Evolutionary conservation across 1,140 invertebrate species (phyloP).

Genomic region (Cydia pomonella): DNA sequence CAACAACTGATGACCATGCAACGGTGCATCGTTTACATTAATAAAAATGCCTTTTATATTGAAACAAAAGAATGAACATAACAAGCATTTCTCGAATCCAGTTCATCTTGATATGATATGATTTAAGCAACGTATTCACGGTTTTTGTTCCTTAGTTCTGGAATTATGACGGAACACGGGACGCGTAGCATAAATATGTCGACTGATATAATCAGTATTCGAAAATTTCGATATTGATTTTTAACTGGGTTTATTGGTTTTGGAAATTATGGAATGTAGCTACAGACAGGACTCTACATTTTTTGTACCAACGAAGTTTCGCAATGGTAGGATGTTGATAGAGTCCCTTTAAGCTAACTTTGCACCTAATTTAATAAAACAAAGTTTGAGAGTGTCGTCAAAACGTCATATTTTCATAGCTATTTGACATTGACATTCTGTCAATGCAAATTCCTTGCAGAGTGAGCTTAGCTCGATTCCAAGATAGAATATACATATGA

Average conservation of each 20-base stretch:
- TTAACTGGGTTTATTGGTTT: not conserved
- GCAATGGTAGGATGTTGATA: too few species aligned
- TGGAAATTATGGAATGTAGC: not conserved
- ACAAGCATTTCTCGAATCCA: not conserved
- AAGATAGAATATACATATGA: too few species aligned
- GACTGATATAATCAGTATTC: constrained; percentile 18
- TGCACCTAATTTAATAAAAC: too few species aligned
- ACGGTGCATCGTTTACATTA: not conserved
- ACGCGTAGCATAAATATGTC: constrained; percentile 13
- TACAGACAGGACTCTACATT: not conserved
- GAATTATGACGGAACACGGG: constrained; percentile 20
- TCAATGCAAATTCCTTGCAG: too few species aligned
- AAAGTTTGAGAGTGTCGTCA: too few species aligned
- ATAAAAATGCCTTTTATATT: constrained; percentile 1
- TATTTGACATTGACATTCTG: too few species aligned
- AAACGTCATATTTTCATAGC: too few species aligned
- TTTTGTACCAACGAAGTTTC: too few species aligned
- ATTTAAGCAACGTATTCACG: constrained; percentile 18
- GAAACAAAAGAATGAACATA: not conserved
- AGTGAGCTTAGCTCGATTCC: too few species aligned
- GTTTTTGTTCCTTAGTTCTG: constrained; percentile 3
- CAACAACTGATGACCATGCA: too few species aligned
- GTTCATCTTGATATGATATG: constrained; percentile 26
- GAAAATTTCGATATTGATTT: constrained; percentile 10
- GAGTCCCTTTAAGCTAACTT: too few species aligned